Evolutionary conservation across 2,888 invertebrate species (phyloP), one percentile per base, ranked within the genome.

Genomic region (Hyposoter dolosus): DNA sequence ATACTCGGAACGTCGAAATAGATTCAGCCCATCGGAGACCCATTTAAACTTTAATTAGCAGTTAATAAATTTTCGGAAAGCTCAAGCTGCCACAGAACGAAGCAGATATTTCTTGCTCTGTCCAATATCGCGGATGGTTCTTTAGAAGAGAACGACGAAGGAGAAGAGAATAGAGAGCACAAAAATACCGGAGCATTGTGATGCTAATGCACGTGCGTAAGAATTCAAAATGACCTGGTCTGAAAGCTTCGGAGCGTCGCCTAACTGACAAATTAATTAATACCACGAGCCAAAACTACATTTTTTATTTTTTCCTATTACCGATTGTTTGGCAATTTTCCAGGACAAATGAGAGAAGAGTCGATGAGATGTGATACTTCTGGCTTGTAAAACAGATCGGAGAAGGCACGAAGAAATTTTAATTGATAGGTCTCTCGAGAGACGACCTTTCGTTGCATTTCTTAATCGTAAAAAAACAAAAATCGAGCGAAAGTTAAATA

Each of bases 261-360:
- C 66, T 43, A 35, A 60, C 74, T 83, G 86, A 86, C 84, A 78
- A 88, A 88, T 88, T 88, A 88, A 88, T 88, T 83, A 84, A 86
- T 82, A 80, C 68, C 78, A 63, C 81, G 75, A 71, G 78, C 72
- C 66, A 76, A 72, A 50, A 75, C 28, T 60, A 7, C 60, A 40
- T 47, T 60, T 60, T 19, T 56, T n/a, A 32, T 50, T 74, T 65
- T 17, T 77, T 66, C 7, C 40, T 74, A 53, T 60, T 45, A 66
- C 60, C 65, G 72, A 77, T 82, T 74, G 78, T 82, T 68, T 85
- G 82, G 82, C 85, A 82, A 68, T 68, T 35, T 56, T 72, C 84
- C 84, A 84, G 56, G 80, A 68, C 79, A 74, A 76, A 77, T 68
- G 77, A 78, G 78, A 45, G 19, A 71, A 12, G 77, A 77, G 40